A percentile compares a stretch with the other conserved stretches of the same genome.
phyloP scores from a whole-genome alignment of 2,113 vertebrate genomes.

The Pogonocichla stellata region DNA sequence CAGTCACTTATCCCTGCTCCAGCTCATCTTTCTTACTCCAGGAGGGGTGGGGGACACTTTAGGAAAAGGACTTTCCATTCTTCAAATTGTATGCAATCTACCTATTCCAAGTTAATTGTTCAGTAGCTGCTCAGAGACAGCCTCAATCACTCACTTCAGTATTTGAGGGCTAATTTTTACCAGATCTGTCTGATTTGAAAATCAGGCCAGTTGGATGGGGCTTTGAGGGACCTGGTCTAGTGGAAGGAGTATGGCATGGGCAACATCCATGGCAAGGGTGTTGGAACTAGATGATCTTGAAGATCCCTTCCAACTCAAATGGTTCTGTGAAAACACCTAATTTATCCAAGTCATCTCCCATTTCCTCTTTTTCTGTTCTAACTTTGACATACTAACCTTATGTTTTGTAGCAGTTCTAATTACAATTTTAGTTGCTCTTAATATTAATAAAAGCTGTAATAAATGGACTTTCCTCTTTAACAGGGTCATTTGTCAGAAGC shows the following conservation, averaged over 20 bases:
- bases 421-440: neutral
- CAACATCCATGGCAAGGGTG: neutral
- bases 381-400: neutral
- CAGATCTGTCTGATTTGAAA: neutral
- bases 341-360: neutral
- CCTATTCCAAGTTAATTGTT: neutral
- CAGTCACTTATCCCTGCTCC: neutral
- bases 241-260: neutral
- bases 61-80: neutral
- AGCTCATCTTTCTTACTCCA: neutral
- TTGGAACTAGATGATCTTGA: neutral
- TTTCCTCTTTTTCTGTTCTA: neutral
- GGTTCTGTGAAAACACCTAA: neutral
- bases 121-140: neutral
- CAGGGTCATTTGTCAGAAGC: constrained; percentile 97
- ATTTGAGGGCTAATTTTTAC: neutral
- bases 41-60: neutral
- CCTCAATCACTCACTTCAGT: neutral
- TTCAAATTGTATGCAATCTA: neutral
- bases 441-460: neutral
- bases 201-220: neutral
- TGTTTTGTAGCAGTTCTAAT: neutral
- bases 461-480: neutral
- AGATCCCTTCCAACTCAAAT: neutral
- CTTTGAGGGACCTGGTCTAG: neutral